Evolutionary conservation across 2,888 invertebrate genomes (phyloP), one percentile per base, ranked within the genome.

Genomic region (Drosophila atripex): DNA sequence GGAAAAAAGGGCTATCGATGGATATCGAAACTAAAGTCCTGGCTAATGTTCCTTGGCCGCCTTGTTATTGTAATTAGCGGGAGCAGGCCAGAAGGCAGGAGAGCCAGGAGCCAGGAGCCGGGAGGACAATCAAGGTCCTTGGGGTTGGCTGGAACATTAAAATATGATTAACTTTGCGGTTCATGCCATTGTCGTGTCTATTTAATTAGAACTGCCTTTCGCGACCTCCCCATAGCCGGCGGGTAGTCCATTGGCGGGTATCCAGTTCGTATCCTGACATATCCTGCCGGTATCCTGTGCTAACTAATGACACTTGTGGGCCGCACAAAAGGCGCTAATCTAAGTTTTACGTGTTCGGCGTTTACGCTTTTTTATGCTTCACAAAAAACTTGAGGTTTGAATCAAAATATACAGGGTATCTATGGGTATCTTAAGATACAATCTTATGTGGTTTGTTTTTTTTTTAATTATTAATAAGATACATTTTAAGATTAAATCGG

Each of bases 311-410:
- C 70, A 63, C 70, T 72, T 53, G 58, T 64, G 68, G 53, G 65
- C 60, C 54, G 53, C 35, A 77, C 80, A 75, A 75, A 77, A 84
- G 86, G 88, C 86, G 88, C 86, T 88, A 88, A 88, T 89, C 89
- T 88, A 88, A 85, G 75, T 87, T 88, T 88, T 73, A 88, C 88
- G 88, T 88, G 88, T 78, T 88, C 61, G 72, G 25, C 75, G 75
- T 79, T 84, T 82, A 88, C 80, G 89, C 72, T 84, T 71, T 57
- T 43, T 61, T 54, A 38, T 61, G 63, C 16, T 30, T 28, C 28
- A 9, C 28, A 21, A 61, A 21, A 47, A 41, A 41, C 39, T 18
- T 41, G 16, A 45, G 25, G 51, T 25, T 16, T 25, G 7, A 14
- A 39, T 16, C 38, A 14, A 30, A 6, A 16, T 8, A 21, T n/a